These are phyloP conservation scores for Lycaena phlaeas DNA, from an alignment of 2,888 invertebrate species.

Conservation along the genomic window DNA sequence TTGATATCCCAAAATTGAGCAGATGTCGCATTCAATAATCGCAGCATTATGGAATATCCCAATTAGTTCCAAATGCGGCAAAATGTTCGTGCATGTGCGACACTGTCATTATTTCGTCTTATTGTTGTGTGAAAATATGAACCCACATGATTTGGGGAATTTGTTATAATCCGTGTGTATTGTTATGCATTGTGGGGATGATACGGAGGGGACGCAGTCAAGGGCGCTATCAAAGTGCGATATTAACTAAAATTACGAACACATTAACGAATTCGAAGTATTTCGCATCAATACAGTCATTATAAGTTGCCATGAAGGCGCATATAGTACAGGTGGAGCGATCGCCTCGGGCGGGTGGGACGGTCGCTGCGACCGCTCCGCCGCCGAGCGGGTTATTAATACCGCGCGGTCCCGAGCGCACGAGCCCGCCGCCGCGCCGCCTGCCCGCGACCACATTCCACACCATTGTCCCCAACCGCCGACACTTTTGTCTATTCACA, in stretches of 20 bases:
- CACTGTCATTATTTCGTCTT: slow-evolving; percentile 67
- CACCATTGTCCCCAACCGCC: slow-evolving; percentile 60
- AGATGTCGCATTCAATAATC: slow-evolving; percentile 60
- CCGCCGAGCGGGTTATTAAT: slow-evolving; percentile 62
- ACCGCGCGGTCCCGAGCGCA: slow-evolving; percentile 67
- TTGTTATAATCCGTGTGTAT: slow-evolving; percentile 64
- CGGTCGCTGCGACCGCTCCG: slow-evolving; percentile 35
- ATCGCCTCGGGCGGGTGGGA: slow-evolving; percentile 47
- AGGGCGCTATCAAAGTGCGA: slow-evolving; percentile 32
- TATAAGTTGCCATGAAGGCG: slow-evolving; percentile 49
- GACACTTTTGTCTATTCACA: slow-evolving; percentile 70
- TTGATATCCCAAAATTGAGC: slow-evolving; percentile 23
- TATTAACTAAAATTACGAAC: too few relatives aligned
- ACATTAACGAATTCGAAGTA: too few relatives aligned
- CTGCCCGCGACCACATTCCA: slow-evolving; percentile 66
- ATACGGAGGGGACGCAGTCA: slow-evolving; percentile 37
- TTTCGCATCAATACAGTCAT: slow-evolving; percentile 33
- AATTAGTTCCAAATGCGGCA: slow-evolving; percentile 69
- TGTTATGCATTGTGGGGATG: slow-evolving; percentile 52
- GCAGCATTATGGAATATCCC: slow-evolving; percentile 58
- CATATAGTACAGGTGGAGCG: slow-evolving; percentile 52
- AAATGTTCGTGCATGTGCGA: slow-evolving; percentile 60
- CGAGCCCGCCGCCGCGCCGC: slow-evolving; percentile 51
- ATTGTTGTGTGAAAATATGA: slow-evolving; percentile 64
- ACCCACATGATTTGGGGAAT: slow-evolving; percentile 70